Percentiles rank a stretch among this genome's conserved stretches.
phyloP scores from a whole-genome alignment of 2,888 invertebrate species.

The Drosophila barbarae region DNA sequence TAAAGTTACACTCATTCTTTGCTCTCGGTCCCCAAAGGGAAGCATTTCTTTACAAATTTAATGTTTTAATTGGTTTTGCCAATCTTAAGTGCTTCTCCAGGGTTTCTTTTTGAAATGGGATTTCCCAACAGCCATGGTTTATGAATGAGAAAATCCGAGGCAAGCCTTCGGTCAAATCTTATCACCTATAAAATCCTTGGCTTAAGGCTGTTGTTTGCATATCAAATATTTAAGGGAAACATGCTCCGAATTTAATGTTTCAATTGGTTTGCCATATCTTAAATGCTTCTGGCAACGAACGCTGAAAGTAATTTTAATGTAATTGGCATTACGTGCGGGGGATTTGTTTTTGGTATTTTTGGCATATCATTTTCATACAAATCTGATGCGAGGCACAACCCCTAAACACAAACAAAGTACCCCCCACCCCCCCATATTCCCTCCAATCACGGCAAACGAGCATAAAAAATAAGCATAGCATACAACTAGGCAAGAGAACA shows the following conservation, averaged over 20 bases:
- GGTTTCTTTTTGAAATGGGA: background rate
- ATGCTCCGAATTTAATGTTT: constrained; percentile 19
- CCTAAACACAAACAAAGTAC: background rate
- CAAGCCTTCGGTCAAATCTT: constrained; percentile 4
- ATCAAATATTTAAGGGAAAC: constrained; percentile 7
- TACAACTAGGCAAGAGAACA: constrained; percentile 38
- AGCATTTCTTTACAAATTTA: constrained; percentile 3
- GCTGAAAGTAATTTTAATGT: constrained; percentile 61
- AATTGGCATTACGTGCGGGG: constrained; percentile 67
- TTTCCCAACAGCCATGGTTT: background rate
- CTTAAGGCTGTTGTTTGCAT: background rate
- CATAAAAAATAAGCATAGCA: constrained; percentile 55
- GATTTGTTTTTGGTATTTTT: constrained; percentile 35
- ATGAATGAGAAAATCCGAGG: background rate
- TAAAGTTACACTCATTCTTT: background rate
- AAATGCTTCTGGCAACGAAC: constrained; percentile 19
- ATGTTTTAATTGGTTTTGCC: constrained; percentile 13
- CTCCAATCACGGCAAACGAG: constrained; percentile 32
- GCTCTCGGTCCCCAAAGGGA: background rate
- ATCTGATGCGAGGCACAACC: constrained; percentile 57
- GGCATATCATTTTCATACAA: constrained; percentile 64
- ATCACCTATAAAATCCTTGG: constrained; percentile 1
- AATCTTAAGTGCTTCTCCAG: constrained; percentile 4
- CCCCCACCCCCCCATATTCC: background rate
- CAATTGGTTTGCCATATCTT: constrained; percentile 25